Conservation (phyloP, 1,140 invertebrate genomes). For the Mamestra configurata region DNA sequence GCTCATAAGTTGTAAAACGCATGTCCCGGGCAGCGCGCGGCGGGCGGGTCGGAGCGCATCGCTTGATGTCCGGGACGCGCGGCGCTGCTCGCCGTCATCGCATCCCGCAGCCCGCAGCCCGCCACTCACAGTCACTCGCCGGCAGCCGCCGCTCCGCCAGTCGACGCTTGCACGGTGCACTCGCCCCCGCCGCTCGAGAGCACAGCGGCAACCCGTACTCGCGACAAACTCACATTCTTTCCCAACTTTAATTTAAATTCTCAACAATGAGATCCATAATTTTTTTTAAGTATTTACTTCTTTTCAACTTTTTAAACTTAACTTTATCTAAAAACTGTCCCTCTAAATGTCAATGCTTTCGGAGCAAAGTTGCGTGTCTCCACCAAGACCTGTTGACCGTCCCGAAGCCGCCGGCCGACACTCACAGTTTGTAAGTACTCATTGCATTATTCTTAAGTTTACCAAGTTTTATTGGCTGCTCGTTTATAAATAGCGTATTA, state of each 20-base stretch:
- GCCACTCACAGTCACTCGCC: neutral
- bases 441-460: constrained; percentile 56
- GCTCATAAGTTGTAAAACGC: too few species aligned
- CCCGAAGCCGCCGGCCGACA: constrained; percentile 70
- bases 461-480: constrained; percentile 49
- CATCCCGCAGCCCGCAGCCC: neutral
- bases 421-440: constrained; percentile 80
- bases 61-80: too few species aligned
- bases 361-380: constrained; percentile 72
- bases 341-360: constrained; percentile 72
- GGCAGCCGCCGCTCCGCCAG: neutral
- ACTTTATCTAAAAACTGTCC: constrained; percentile 65
- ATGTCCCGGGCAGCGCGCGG: neutral
- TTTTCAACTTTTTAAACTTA: constrained; percentile 62
- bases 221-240: neutral
- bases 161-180: constrained; percentile 12
- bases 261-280: constrained; percentile 54
- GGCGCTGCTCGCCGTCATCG: too few species aligned
- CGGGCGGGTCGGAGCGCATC: too few species aligned
- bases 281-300: constrained; percentile 66
- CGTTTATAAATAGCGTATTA: constrained; percentile 55
- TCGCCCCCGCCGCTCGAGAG: constrained; percentile 5
- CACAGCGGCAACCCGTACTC: neutral
- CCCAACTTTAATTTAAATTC: constrained; percentile 1
- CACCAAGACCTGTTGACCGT: constrained; percentile 73